Conservation (phyloP, 2,888 invertebrate genomes). For the Scrobipalpa atriplicella region DNA sequence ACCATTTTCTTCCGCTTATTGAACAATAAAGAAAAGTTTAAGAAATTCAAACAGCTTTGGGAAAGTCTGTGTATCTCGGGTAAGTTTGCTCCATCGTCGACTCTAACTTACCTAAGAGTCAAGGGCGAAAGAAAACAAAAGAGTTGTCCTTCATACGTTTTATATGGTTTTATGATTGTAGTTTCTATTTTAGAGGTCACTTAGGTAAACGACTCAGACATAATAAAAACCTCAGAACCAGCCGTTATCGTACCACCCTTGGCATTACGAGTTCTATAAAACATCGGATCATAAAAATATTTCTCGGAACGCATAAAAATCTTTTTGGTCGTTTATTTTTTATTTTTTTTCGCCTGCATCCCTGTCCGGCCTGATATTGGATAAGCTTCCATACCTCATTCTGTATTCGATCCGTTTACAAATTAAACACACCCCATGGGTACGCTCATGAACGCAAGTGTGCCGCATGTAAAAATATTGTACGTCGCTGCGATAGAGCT, state of each 20-base stretch:
- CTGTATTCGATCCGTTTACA: slow-evolving; percentile 69
- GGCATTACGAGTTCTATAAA: slow-evolving; percentile 29
- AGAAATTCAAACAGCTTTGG: no score
- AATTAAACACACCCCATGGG: slow-evolving; percentile 66
- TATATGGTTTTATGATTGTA: not conserved
- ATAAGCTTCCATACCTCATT: slow-evolving; percentile 48
- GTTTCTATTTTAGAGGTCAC: slow-evolving; percentile 12
- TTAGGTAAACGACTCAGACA: slow-evolving; percentile 13
- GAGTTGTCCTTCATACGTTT: not conserved
- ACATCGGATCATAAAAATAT: slow-evolving; percentile 54
- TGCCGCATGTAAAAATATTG: not conserved
- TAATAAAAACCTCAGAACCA: slow-evolving; percentile 16
- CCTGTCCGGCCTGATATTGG: slow-evolving; percentile 55
- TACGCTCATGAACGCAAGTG: slow-evolving; percentile 28
- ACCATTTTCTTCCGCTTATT: no score
- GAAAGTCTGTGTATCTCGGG: no score
- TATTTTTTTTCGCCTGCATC: slow-evolving; percentile 52
- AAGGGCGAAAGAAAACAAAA: no score
- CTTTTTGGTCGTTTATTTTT: slow-evolving; percentile 41
- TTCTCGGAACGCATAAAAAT: slow-evolving; percentile 47
- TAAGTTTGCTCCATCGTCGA: no score
- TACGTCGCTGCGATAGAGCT: slow-evolving; percentile 9
- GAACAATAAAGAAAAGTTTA: no score
- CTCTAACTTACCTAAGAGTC: no score
- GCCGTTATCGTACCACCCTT: slow-evolving; percentile 20